Percentiles rank a stretch among this genome's conserved stretches.
Conservation (phyloP, 2,113 vertebrate genomes). For the Sula dactylatra region DNA sequence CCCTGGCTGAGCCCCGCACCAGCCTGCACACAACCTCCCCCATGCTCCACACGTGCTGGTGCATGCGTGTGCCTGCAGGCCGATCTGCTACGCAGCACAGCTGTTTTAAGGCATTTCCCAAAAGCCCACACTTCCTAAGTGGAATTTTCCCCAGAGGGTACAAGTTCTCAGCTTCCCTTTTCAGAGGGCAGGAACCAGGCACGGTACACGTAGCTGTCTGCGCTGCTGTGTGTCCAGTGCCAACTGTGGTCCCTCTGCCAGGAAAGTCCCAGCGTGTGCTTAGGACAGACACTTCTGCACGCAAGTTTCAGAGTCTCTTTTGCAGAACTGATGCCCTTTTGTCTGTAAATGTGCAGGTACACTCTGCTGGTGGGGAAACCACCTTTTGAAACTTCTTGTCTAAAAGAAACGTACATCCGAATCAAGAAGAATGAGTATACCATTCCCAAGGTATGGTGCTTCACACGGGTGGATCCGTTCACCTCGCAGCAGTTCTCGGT, state of each 20-base stretch:
- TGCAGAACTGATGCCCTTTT: neutral
- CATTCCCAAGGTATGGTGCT: conserved; percentile 84
- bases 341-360: conserved; percentile 78
- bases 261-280: neutral
- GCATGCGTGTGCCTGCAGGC: accelerated
- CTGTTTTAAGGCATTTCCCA: neutral
- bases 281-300: accelerated
- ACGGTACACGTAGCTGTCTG: accelerated
- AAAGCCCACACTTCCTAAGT: accelerated
- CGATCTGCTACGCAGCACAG: accelerated
- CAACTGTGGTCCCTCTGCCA: neutral
- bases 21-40: accelerated
- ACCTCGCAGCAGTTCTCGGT: accelerated
- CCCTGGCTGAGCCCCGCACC: neutral
- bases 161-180: neutral
- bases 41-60: accelerated
- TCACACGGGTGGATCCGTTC: accelerated
- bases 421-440: conserved; percentile 97
- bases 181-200: neutral
- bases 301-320: neutral
- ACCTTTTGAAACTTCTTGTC: conserved; percentile 93
- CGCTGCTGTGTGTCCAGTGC: accelerated
- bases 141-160: neutral
- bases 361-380: conserved; percentile 95
- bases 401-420: conserved; percentile 94